Evolutionary conservation across 2,113 vertebrate species (phyloP), one percentile per base, ranked within the genome.

Genomic region (Cyanocitta stelleri): DNA sequence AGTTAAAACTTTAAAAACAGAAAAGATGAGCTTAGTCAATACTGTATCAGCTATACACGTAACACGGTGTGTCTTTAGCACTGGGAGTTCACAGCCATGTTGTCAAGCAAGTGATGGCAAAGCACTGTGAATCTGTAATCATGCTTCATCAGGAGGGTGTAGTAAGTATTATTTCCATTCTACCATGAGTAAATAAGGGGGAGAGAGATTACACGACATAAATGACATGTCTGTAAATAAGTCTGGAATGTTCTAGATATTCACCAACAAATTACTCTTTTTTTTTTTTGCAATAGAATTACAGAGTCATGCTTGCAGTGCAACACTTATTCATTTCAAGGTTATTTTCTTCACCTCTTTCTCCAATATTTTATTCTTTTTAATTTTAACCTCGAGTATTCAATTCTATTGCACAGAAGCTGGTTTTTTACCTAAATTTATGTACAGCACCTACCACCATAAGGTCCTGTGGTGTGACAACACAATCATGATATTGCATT

Each of bases 1-100:
- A 84, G 88, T 81, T 90, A 86, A 87, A 82, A 81, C 69, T 93
- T 74, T 68, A 85, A 76, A 94, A 95, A 19, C n/a, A 61, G 33
- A 78, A 64, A 52, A 84, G 39, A 95, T 71, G 52, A 43, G 64
- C 51, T 91, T 91, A 77, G 82, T 87, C 85, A 83, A 56, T 48
- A 77, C 69, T 48, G 22, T 67, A 54, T 49, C 58, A 83, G 85
- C 87, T 88, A 12, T 46, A 46, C 84, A 75, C 37, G n/a, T 11
- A 61, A 19, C 43, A 54, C 9, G 49, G 48, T 61, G 71, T 87
- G 68, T 80, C 52, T 85, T 80, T 44, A 85, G 69, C 68, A 49
- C 10, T 41, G 67, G 43, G 76, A 30, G 81, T 92, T 64, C 35
- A 67, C 78, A 91, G 52, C 73, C 56, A 5, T 32, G 32, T 49